Evolutionary conservation across 1,140 invertebrate genomes (phyloP).

Genomic region (Drosophila subobscura): DNA sequence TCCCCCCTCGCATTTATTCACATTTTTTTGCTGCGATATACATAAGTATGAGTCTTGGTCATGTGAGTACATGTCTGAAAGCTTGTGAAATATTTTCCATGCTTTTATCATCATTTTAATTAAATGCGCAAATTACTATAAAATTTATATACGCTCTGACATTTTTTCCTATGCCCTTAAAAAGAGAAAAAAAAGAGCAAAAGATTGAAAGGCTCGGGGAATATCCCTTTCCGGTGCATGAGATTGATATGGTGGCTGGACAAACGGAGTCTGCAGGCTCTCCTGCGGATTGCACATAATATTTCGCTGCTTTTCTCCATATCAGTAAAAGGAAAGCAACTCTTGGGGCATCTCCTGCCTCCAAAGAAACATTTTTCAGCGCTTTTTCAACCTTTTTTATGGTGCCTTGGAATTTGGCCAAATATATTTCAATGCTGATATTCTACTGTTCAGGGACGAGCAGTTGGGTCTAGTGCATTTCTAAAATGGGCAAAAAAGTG

Average conservation of each 20-base stretch:
- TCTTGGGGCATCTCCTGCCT: too few species aligned
- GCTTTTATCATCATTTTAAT: constrained; percentile 80
- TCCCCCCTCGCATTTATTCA: constrained; percentile 48
- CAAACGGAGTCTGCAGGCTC: neutral
- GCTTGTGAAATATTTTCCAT: constrained; percentile 75
- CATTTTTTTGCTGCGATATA: constrained; percentile 31
- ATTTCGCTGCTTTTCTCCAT: neutral
- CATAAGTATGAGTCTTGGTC: constrained; percentile 23
- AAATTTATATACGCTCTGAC: constrained; percentile 61
- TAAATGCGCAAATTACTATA: constrained; percentile 77
- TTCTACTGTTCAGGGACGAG: constrained; percentile 34
- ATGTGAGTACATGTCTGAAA: constrained; percentile 36
- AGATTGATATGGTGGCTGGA: constrained; percentile 6
- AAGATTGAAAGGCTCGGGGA: too few species aligned
- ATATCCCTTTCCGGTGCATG: neutral
- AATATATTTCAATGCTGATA: constrained; percentile 32
- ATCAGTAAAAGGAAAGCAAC: neutral
- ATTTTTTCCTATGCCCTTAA: constrained; percentile 13
- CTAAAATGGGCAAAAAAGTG: constrained; percentile 51
- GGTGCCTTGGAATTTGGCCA: constrained; percentile 3
- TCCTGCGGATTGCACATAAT: neutral
- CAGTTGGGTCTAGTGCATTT: constrained; percentile 55
- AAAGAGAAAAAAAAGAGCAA: too few species aligned
- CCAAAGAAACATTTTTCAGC: neutral
- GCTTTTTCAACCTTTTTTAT: constrained; percentile 6